Base-by-base conservation (phyloP, 1,140 invertebrate species). In the Formica selysi region DNA sequence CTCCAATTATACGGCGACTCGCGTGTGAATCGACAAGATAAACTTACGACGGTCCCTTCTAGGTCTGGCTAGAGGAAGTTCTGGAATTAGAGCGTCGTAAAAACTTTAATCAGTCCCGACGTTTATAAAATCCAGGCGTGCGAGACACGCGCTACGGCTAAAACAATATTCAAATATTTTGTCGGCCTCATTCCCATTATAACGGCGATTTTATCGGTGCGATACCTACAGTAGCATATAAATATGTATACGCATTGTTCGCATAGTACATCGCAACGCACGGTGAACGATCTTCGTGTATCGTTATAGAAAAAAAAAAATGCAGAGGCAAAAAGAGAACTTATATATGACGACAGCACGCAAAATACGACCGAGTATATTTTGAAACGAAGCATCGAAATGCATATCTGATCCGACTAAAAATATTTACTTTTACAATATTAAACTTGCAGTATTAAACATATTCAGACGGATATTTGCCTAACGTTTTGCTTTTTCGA, bases 241-340 rank as follows among this genome's bases (percentile, higher is more conserved):
- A 78, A 85, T 85, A 78, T 85, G 73, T 65, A 78, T 78, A 76
- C 32, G 73, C 81, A 85, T 76, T 85, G 81, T 85, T 85, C 78
- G 81, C 73, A 85, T 85, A 65, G 73, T 57, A 54, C 61, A 57
- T 36, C 41, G 81, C 70, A 64, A 85, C 73, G 73, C 71, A 44
- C 61, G 44, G 32, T 16, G 51, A n/a, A 54, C 73, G 81, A 67
- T 85, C 61, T 85, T 85, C 44, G 32, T 41, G 19, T 26, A 76
- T 78, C 44, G 81, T 65, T 85, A 54, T 65, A 76, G 51, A 51
- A 76, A 84, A 19, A 57, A 57, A 59, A 59, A 76, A 61, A 48
- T 61, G 19, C 70, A 36, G 13, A 13, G n/a, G 6, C 22, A 83
- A 83, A 83, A 62, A 61, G 79, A 22, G 26, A 19, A 73, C 54